These are phyloP conservation scores for Amitus sp. DNA, from an alignment of 2,888 invertebrate genomes.

Conservation along the genomic window DNA sequence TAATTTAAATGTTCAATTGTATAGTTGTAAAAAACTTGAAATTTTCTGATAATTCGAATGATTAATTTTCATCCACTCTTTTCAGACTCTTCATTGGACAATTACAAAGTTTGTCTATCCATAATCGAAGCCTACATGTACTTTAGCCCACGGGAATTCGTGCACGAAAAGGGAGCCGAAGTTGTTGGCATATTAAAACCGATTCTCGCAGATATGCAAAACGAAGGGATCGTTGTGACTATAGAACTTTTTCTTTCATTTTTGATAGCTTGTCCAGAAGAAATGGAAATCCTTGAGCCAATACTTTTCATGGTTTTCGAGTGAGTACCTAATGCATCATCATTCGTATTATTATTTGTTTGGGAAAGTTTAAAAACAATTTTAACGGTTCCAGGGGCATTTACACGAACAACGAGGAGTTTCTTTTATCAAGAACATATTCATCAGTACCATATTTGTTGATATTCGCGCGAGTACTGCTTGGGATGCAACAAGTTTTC, in stretches of 20 bases:
- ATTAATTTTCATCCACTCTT: constrained; percentile 34
- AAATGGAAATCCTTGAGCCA: constrained; percentile 77
- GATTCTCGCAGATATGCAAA: constrained; percentile 81
- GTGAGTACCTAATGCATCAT: constrained; percentile 53
- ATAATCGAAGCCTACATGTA: constrained; percentile 86
- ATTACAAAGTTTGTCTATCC: constrained; percentile 80
- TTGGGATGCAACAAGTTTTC: too few species aligned
- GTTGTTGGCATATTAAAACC: constrained; percentile 78
- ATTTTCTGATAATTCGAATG: too few species aligned
- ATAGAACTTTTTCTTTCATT: constrained; percentile 81
- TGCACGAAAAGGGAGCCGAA: constrained; percentile 76
- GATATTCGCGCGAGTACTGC: too few species aligned
- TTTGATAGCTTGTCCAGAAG: constrained; percentile 77
- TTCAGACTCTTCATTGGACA: constrained; percentile 84
- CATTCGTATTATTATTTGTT: constrained; percentile 6
- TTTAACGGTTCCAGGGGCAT: constrained; percentile 69
- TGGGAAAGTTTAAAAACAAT: constrained; percentile 6
- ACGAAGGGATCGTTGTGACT: constrained; percentile 78
- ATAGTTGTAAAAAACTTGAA: too few species aligned
- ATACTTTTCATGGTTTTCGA: constrained; percentile 72
- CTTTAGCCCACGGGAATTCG: constrained; percentile 81
- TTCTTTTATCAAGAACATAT: too few species aligned
- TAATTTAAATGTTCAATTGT: too few species aligned
- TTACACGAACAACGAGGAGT: constrained; percentile 70
- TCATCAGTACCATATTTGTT: too few species aligned